A percentile compares a stretch with the other conserved stretches of the same genome.
These are phyloP conservation scores for Metopolophium dirhodum DNA, from an alignment of 1,140 invertebrate species.

Conservation along the genomic window DNA sequence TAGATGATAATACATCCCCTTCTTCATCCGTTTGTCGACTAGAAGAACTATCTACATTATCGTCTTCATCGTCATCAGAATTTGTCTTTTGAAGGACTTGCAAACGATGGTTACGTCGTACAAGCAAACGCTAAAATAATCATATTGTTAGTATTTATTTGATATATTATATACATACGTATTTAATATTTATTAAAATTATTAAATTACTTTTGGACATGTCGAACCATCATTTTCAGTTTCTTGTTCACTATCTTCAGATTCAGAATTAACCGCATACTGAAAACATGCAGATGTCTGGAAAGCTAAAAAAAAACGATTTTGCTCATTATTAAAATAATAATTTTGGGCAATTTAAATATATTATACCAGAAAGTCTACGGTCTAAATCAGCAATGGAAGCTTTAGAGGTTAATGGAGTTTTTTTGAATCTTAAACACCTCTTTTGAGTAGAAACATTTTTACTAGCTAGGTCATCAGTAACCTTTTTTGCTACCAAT, in stretches of 20 bases:
- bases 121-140: constrained; percentile 33
- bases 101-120: constrained; percentile 30
- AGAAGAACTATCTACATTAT: constrained; percentile 58
- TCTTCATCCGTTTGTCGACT: constrained; percentile 68
- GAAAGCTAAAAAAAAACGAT: constrained; percentile 36
- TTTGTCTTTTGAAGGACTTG: constrained; percentile 29
- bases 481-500: neutral
- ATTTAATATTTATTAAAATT: neutral
- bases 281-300: constrained; percentile 41
- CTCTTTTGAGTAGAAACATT: constrained; percentile 38
- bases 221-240: neutral
- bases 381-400: constrained; percentile 43
- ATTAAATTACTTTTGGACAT: constrained; percentile 7
- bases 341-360: neutral
- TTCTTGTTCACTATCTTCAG: constrained; percentile 55
- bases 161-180: neutral
- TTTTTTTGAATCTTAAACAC: constrained; percentile 46
- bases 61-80: constrained; percentile 48
- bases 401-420: constrained; percentile 20
- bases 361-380: constrained; percentile 44
- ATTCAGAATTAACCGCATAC: constrained; percentile 37
- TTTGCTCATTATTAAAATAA: neutral
- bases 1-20: constrained; percentile 64
- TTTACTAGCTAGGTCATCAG: constrained; percentile 22
- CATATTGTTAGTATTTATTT: neutral